phyloP scores from a whole-genome alignment of 2,113 vertebrate genomes.

The Calidris pugnax region DNA sequence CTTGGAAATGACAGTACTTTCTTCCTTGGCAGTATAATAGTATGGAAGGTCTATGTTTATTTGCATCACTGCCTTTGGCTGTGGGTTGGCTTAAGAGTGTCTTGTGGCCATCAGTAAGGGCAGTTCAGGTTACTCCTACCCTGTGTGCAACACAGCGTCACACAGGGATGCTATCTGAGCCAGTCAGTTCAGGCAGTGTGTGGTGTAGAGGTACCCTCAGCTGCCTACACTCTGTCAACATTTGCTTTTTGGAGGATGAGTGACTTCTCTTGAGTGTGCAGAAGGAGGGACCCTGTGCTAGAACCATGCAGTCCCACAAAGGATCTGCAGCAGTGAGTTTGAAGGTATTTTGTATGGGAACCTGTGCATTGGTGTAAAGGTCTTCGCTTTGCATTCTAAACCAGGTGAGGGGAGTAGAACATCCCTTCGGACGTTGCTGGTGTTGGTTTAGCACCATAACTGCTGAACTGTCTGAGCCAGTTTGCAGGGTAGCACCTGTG shows the following conservation, averaged over 20 bases:
- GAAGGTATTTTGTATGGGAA: not conserved
- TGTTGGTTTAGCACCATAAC: not conserved
- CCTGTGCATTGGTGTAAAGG: not conserved
- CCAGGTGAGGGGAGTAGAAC: not conserved
- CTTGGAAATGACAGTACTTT: not conserved
- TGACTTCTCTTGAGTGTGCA: not conserved
- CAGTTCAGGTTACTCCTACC: not conserved
- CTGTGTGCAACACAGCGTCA: accelerated
- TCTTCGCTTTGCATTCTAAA: not conserved
- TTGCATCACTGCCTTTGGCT: not conserved
- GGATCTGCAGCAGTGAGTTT: not conserved
- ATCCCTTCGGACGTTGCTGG: not conserved
- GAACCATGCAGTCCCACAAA: not conserved
- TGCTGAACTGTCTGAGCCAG: not conserved
- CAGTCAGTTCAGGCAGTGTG: not conserved
- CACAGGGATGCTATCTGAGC: not conserved
- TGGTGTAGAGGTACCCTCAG: not conserved
- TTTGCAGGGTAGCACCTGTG: not conserved
- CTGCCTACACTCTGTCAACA: not conserved
- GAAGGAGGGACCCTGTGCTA: not conserved
- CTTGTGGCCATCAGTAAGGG: not conserved
- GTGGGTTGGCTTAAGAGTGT: not conserved
- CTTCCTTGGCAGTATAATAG: not conserved
- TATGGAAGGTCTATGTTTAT: not conserved
- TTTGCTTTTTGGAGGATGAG: not conserved